A percentile compares a stretch with the other conserved stretches of the same genome.
These are phyloP conservation scores for Salvator merianae DNA, from an alignment of 2,113 vertebrate species.

Conservation along the genomic window DNA sequence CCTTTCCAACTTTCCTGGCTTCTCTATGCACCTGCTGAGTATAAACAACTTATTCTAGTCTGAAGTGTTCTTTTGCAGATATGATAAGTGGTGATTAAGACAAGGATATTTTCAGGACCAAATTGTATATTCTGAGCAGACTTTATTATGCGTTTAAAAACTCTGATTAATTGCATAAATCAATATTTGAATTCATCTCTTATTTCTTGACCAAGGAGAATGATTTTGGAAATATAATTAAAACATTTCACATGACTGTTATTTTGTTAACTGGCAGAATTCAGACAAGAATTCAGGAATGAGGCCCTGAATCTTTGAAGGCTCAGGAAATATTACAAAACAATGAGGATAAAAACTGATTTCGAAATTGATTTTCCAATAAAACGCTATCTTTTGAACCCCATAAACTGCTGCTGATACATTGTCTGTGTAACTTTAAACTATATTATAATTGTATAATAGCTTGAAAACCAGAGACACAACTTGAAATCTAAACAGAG, in stretches of 20 bases:
- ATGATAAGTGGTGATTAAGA: no score
- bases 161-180: not conserved
- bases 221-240: not conserved
- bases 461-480: not conserved
- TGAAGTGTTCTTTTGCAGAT: no score
- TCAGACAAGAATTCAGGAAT: not conserved
- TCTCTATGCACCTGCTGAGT: no score
- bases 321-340: not conserved
- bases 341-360: not conserved
- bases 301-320: not conserved
- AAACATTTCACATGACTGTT: not conserved
- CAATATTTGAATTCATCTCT: not conserved
- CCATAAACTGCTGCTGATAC: slow-evolving; percentile 1
- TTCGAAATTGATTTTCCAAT: not conserved
- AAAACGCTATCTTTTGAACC: not conserved
- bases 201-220: slow-evolving; percentile 11
- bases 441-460: not conserved
- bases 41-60: no score
- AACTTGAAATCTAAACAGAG: no score
- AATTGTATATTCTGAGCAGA: no score
- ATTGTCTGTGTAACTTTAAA: slow-evolving; percentile 29
- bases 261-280: slow-evolving; percentile 35
- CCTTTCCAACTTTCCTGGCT: no score
- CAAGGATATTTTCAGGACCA: no score
- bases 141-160: not conserved